Percentiles rank a stretch among this genome's conserved stretches.
Conservation (phyloP, 2,113 vertebrate genomes). For the Alectura lathami region DNA sequence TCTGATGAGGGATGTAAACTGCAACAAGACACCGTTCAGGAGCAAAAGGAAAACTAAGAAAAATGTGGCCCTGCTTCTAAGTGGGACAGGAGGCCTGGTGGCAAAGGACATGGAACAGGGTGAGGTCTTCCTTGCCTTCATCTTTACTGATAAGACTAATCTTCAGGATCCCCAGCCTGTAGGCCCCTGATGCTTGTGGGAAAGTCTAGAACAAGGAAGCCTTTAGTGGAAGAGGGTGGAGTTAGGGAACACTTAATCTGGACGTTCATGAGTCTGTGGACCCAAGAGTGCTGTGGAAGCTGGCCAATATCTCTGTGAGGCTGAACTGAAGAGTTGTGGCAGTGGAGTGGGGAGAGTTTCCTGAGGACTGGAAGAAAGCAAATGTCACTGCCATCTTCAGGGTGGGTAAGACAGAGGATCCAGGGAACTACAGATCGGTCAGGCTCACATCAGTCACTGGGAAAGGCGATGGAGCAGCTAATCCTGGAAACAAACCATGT, state of each 20-base stretch:
- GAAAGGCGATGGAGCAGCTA: neutral
- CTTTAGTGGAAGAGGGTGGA: neutral
- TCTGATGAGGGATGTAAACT: neutral
- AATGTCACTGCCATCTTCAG: neutral
- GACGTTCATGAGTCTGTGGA: neutral
- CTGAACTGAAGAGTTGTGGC: neutral
- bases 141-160: neutral
- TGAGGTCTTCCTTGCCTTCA: neutral
- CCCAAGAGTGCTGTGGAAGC: neutral
- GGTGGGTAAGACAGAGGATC: neutral
- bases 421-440: neutral
- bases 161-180: neutral
- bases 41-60: neutral
- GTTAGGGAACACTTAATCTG: neutral
- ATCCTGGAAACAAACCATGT: neutral
- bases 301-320: neutral
- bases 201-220: neutral
- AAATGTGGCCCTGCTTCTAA: neutral
- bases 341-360: neutral
- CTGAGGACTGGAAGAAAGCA: neutral
- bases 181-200: neutral
- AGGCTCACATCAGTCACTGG: neutral
- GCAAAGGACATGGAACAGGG: neutral
- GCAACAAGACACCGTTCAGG: accelerated
- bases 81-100: neutral